Evolutionary conservation across 35 echinoderm and acorn worm genomes (phyloP).

Genomic region (Apostichopus parvimensis): DNA sequence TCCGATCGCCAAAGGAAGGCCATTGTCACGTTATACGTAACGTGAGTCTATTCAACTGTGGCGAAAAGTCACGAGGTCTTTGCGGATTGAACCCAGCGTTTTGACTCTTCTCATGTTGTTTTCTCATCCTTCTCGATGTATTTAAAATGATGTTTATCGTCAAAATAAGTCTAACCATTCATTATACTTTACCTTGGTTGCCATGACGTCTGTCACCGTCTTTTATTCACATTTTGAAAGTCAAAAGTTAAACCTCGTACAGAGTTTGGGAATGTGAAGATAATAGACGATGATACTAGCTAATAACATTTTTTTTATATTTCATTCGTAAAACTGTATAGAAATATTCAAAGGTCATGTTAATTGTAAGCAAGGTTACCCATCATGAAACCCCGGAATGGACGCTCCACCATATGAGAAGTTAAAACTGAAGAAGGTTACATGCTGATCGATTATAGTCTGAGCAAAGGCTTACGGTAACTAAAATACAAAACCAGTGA

Average conservation of each 20-base stretch:
- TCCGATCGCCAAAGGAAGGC: too few relatives aligned
- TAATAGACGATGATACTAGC: neutral
- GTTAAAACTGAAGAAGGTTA: too few relatives aligned
- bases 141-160: neutral
- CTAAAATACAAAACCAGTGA: too few relatives aligned
- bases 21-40: too few relatives aligned
- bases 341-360: neutral
- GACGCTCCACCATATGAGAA: too few relatives aligned
- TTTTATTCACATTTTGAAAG: neutral
- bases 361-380: neutral
- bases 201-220: neutral
- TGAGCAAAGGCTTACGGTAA: too few relatives aligned
- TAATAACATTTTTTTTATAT: neutral
- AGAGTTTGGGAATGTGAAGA: neutral
- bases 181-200: neutral
- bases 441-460: too few relatives aligned
- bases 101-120: neutral
- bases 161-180: neutral
- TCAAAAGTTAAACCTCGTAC: neutral
- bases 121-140: neutral
- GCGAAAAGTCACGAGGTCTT: neutral
- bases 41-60: too few relatives aligned
- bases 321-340: neutral
- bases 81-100: neutral
- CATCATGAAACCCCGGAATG: too few relatives aligned